Conservation (phyloP, 2,888 invertebrate species). For the Conops quadrifasciatus region DNA sequence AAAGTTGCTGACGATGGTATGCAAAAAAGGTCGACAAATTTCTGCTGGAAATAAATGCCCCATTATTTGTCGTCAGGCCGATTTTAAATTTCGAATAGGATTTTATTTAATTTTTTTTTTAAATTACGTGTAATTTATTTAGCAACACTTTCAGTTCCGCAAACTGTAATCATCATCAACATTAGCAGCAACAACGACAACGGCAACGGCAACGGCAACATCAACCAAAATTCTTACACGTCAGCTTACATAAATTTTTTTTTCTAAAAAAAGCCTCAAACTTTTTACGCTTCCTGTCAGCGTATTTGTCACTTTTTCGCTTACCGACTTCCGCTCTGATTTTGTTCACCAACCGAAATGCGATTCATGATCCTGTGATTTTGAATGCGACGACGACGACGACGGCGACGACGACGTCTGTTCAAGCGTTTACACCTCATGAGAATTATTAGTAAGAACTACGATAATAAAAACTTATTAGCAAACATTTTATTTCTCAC, state of each 20-base stretch:
- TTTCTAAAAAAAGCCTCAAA: neutral
- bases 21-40: neutral
- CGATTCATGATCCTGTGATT: no score
- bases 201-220: neutral
- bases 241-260: neutral
- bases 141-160: neutral
- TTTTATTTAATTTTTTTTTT: no score
- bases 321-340: neutral
- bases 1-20: neutral
- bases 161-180: neutral
- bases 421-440: no score
- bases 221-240: neutral
- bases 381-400: no score
- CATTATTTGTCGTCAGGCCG: constrained; percentile 8
- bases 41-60: constrained; percentile 20
- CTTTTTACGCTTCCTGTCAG: constrained; percentile 29
- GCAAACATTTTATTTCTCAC: no score
- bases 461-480: no score
- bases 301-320: constrained; percentile 15
- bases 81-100: constrained; percentile 3
- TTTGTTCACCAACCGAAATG: no score
- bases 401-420: no score
- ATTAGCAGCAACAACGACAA: constrained; percentile 2
- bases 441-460: no score
- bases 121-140: no score